Evolutionary conservation across 2,797 vertebrate species (phyloP).

Genomic region (Caiman crocodilus): DNA sequence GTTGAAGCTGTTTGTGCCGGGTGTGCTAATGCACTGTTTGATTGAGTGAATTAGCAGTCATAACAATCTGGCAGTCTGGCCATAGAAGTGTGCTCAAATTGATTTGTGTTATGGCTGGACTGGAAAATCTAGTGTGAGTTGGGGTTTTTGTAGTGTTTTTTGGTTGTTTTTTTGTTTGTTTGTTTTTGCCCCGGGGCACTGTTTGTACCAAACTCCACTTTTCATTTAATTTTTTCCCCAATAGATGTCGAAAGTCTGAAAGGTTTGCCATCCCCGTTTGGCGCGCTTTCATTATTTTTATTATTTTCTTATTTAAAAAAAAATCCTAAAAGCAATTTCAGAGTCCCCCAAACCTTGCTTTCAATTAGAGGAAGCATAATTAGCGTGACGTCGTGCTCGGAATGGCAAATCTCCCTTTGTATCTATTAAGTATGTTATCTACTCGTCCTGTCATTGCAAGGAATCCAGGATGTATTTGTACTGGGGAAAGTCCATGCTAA

Average conservation of each 20-base stretch:
- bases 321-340: slow-evolving; percentile 81
- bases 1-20: slow-evolving; percentile 79
- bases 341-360: slow-evolving; percentile 82
- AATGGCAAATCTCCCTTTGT: slow-evolving; percentile 83
- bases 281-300: slow-evolving; percentile 77
- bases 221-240: slow-evolving; percentile 83
- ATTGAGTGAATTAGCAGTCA: slow-evolving; percentile 86
- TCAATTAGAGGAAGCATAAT: slow-evolving; percentile 89
- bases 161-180: not conserved
- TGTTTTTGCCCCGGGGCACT: slow-evolving; percentile 81
- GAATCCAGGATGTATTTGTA: slow-evolving; percentile 74
- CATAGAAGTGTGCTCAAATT: slow-evolving; percentile 82
- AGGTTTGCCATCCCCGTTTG: slow-evolving; percentile 81
- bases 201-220: slow-evolving; percentile 82
- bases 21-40: slow-evolving; percentile 84
- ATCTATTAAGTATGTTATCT: slow-evolving; percentile 83
- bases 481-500: slow-evolving; percentile 69
- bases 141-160: not conserved
- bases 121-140: slow-evolving; percentile 84
- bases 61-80: slow-evolving; percentile 84
- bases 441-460: slow-evolving; percentile 77
- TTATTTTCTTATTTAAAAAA: slow-evolving; percentile 77
- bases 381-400: slow-evolving; percentile 82
- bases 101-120: slow-evolving; percentile 84
- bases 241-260: slow-evolving; percentile 81